These are phyloP conservation scores for Arothron firmamentum DNA, from an alignment of 2,113 vertebrate genomes.

Conservation along the genomic window DNA sequence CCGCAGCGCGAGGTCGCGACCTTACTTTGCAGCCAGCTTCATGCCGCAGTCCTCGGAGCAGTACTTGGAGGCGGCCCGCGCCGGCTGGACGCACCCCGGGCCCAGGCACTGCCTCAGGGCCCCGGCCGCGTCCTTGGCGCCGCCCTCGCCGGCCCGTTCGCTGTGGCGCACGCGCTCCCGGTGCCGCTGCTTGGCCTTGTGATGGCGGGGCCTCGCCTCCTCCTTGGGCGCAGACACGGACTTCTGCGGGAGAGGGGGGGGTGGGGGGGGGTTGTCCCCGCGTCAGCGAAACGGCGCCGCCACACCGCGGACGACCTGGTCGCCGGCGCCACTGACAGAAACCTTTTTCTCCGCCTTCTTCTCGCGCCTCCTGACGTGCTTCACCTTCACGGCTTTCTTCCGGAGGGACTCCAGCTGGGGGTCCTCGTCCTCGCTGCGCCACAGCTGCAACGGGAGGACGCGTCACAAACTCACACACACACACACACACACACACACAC, in stretches of 20 bases:
- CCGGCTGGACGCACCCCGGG: conserved; percentile 81
- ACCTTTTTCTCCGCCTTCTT: conserved; percentile 89
- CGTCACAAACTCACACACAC: conserved; percentile 4
- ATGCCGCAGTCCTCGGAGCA: conserved; percentile 91
- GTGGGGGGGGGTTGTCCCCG: too few relatives aligned
- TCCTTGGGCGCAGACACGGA: conserved; percentile 69
- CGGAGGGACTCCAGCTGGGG: conserved; percentile 78
- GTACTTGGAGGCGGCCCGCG: conserved; percentile 83
- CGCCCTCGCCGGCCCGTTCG: conserved; percentile 73
- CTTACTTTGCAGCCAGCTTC: conserved; percentile 91
- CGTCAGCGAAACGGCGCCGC: conserved; percentile 7
- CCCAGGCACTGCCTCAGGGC: conserved; percentile 85
- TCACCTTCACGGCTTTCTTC: conserved; percentile 89
- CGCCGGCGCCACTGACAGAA: background rate
- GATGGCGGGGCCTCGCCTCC: conserved; percentile 76
- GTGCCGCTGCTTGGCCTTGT: conserved; percentile 87
- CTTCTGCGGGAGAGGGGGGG: conserved; percentile 30
- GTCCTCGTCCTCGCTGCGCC: conserved; percentile 87
- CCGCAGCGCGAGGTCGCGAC: background rate
- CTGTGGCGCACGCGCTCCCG: conserved; percentile 81
- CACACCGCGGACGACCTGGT: conserved; percentile 19
- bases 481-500: conserved; percentile 4
- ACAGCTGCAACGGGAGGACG: conserved; percentile 69
- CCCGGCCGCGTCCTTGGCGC: conserved; percentile 64
- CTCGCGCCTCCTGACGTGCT: conserved; percentile 87